These are phyloP conservation scores for Macrophya alboannulata DNA, from an alignment of 2,888 invertebrate genomes.

Conservation along the genomic window DNA sequence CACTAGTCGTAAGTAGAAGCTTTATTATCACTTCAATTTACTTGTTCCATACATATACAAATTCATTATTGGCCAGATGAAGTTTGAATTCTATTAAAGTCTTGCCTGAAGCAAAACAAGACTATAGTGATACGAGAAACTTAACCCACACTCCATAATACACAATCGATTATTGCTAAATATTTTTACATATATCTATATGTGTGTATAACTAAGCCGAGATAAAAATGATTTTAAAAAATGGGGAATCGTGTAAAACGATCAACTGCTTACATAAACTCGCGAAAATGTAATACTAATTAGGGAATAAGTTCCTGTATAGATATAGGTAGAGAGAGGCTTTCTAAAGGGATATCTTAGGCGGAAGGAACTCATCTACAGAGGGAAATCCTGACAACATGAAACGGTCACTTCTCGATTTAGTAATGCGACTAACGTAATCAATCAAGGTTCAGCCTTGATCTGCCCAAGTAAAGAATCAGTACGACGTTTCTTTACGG, in stretches of 20 bases:
- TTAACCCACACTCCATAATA: neutral
- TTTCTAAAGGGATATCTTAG: constrained; percentile 29
- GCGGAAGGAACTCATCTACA: constrained; percentile 31
- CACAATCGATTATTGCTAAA: neutral
- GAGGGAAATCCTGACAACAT: constrained; percentile 17
- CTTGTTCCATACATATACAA: neutral
- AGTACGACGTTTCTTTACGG: neutral
- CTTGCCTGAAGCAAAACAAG: no score
- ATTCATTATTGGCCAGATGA: neutral
- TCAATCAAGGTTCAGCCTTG: constrained; percentile 52
- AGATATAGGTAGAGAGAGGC: neutral
- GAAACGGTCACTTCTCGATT: constrained; percentile 39
- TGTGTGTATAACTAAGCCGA: neutral
- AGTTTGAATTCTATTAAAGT: neutral
- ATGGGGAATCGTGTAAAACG: neutral
- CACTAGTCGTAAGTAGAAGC: neutral
- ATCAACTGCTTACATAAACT: neutral
- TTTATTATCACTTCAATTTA: neutral
- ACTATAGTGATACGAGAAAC: neutral
- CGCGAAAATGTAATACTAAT: neutral
- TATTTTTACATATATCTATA: neutral
- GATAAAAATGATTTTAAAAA: neutral
- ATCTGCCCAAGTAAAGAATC: constrained; percentile 46
- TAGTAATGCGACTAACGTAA: constrained; percentile 37
- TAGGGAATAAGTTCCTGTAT: neutral